Evolutionary conservation across 1,140 invertebrate species (phyloP).

Genomic region (Diorhabda carinulata): DNA sequence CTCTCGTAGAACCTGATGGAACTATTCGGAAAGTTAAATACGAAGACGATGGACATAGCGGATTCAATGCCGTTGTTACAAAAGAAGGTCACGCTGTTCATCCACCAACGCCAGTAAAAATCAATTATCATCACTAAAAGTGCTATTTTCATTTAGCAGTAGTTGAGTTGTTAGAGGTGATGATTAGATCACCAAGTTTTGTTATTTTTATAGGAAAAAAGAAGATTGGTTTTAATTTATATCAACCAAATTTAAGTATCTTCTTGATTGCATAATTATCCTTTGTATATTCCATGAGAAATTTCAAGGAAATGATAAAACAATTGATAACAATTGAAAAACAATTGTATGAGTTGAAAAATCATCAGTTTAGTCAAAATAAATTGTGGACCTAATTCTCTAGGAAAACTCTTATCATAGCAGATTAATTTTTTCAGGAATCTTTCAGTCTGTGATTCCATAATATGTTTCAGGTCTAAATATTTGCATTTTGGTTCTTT

Average conservation of each 20-base stretch:
- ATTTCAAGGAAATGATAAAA: too few species aligned
- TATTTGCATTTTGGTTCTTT: too few species aligned
- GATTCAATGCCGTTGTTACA: slow-evolving; percentile 34
- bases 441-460: too few species aligned
- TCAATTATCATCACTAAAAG: slow-evolving; percentile 8
- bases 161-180: not conserved
- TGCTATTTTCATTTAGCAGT: not conserved
- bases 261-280: not conserved
- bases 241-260: not conserved
- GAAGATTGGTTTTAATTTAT: not conserved
- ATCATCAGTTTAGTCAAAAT: too few species aligned
- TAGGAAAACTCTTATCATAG: too few species aligned
- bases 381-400: too few species aligned
- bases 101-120: slow-evolving; percentile 18
- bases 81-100: slow-evolving; percentile 30
- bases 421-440: too few species aligned
- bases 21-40: slow-evolving; percentile 53
- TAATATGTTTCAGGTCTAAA: too few species aligned
- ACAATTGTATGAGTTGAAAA: too few species aligned
- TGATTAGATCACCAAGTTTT: not conserved
- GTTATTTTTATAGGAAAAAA: not conserved
- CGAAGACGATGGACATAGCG: slow-evolving; percentile 52
- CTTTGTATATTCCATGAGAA: not conserved
- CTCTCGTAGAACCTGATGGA: slow-evolving; percentile 53
- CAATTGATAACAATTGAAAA: too few species aligned